Percentiles rank a stretch among this genome's conserved stretches.
Conservation (phyloP, 2,797 vertebrate genomes). For the Tenualosa thibaudeaui region DNA sequence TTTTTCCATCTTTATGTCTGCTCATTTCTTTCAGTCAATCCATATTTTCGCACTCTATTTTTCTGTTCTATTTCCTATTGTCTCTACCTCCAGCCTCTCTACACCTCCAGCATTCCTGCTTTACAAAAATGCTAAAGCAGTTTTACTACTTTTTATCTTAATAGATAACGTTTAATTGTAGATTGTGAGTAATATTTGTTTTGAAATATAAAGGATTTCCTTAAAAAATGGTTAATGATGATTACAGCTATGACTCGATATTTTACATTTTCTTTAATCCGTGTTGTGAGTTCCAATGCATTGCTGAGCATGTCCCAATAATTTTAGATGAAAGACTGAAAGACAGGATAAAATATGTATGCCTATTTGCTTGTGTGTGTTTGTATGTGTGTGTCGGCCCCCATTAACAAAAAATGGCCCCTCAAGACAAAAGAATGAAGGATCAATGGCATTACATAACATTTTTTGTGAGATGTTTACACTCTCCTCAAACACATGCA, state of each 20-base stretch:
- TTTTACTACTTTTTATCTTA: neutral
- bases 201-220: neutral
- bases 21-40: neutral
- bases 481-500: neutral
- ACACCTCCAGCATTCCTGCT: neutral
- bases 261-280: neutral
- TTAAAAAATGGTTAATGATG: neutral
- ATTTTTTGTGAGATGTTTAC: slow-evolving; percentile 1
- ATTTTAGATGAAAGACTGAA: neutral
- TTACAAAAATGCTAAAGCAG: neutral
- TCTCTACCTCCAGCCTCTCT: no score
- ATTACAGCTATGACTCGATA: neutral
- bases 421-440: neutral
- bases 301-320: neutral
- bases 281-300: neutral
- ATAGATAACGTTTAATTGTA: neutral
- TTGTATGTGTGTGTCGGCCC: neutral
- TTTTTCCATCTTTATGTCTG: neutral
- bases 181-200: neutral
- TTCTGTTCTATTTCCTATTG: neutral
- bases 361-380: neutral
- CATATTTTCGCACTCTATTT: neutral
- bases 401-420: neutral
- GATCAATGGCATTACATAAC: neutral
- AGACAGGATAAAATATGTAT: neutral